Conservation (phyloP, 2,113 vertebrate genomes). For the Pelecanus crispus region DNA sequence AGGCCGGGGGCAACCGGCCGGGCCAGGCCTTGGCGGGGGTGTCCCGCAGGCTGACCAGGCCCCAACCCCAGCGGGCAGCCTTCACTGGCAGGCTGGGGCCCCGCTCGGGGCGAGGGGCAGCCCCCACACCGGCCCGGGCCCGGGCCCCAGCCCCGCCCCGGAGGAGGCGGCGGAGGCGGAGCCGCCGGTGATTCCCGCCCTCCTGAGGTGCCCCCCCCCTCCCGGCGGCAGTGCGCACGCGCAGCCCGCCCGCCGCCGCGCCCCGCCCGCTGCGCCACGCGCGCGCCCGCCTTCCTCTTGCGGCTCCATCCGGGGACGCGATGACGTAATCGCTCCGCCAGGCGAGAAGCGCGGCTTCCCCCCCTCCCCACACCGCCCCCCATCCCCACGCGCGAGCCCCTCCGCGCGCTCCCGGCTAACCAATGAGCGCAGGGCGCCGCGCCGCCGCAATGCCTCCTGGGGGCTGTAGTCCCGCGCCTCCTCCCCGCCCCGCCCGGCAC, state of each 20-base stretch:
- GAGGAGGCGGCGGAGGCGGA: too few relatives aligned
- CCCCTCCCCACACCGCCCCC: too few relatives aligned
- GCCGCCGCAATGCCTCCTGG: not conserved
- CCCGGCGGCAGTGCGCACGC: rapidly evolving
- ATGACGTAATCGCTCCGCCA: not conserved
- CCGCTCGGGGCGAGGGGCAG: rapidly evolving
- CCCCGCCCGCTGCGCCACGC: not conserved
- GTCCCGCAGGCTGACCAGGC: too few relatives aligned
- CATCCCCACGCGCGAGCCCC: not conserved
- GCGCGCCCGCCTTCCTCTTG: not conserved
- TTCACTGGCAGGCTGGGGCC: rapidly evolving
- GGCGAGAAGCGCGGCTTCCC: too few relatives aligned
- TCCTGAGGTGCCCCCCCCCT: rapidly evolving
- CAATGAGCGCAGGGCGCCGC: not conserved
- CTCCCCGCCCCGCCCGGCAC: not conserved
- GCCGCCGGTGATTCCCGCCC: not conserved
- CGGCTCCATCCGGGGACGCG: not conserved
- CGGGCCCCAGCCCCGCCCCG: too few relatives aligned
- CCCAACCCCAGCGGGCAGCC: too few relatives aligned
- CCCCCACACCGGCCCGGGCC: too few relatives aligned
- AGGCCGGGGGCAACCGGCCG: too few relatives aligned
- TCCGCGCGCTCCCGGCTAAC: not conserved
- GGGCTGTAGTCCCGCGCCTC: not conserved
- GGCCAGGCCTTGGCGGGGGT: not conserved
- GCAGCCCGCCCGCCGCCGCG: rapidly evolving